Conservation (phyloP, 2,888 invertebrate species). For the Allacma fusca region DNA sequence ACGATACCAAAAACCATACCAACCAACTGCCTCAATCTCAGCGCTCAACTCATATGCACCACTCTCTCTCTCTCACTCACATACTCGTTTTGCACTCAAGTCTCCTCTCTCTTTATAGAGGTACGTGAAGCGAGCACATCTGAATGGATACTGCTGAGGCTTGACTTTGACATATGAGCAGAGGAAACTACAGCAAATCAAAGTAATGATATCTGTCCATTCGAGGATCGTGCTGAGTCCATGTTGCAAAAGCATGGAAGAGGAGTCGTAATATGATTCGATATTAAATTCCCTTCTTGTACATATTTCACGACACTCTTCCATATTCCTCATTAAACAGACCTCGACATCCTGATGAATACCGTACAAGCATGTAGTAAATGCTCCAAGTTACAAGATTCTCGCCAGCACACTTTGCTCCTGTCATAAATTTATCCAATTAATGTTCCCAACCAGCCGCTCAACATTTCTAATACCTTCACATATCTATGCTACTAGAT, state of each 20-base stretch:
- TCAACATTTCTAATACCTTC: not conserved
- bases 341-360: not conserved
- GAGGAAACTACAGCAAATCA: constrained; percentile 1
- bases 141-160: too few relatives aligned
- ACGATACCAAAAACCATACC: too few relatives aligned
- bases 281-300: not conserved
- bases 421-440: constrained; percentile 6
- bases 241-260: not conserved
- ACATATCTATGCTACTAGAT: not conserved
- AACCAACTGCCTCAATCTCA: too few relatives aligned
- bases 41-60: too few relatives aligned
- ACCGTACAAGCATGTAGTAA: not conserved
- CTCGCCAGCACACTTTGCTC: not conserved
- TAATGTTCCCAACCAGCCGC: not conserved
- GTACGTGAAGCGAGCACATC: too few relatives aligned
- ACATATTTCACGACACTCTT: not conserved
- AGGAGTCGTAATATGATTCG: not conserved
- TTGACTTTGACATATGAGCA: not conserved
- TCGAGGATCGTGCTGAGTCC: not conserved
- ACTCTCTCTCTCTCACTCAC: not conserved
- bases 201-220: constrained; percentile 13
- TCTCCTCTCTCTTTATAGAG: too few relatives aligned
- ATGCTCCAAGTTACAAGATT: not conserved
- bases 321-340: not conserved
- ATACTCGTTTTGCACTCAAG: not conserved